phyloP scores from a whole-genome alignment of 2,113 vertebrate species.

The Hoplias malabaricus region DNA sequence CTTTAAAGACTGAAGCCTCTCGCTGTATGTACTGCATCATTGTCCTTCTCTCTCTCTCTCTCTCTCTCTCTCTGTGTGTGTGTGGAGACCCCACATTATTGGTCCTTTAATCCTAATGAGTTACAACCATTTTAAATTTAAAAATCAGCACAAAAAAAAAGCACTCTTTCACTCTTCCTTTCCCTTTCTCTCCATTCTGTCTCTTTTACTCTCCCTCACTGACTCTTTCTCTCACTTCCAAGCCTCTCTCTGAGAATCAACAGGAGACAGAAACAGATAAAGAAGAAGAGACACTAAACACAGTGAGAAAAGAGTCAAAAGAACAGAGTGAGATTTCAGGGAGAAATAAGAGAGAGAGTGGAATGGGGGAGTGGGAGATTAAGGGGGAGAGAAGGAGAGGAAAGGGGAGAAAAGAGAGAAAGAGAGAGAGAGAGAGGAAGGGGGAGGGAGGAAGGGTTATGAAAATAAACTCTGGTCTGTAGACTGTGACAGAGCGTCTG shows the following conservation, averaged over 20 bases:
- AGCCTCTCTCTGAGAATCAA: too few relatives aligned
- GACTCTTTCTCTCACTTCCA: too few relatives aligned
- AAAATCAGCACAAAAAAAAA: slow-evolving; percentile 69
- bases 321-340: too few relatives aligned
- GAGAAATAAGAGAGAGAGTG: not conserved
- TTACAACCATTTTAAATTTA: slow-evolving; percentile 75
- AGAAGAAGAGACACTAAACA: too few relatives aligned
- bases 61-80: too few relatives aligned
- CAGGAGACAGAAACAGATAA: too few relatives aligned
- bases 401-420: not conserved
- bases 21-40: slow-evolving; percentile 57
- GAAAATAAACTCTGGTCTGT: too few relatives aligned
- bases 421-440: not conserved
- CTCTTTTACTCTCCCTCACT: slow-evolving; percentile 27
- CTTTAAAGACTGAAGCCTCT: slow-evolving; percentile 62
- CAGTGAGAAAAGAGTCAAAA: too few relatives aligned
- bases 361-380: not conserved
- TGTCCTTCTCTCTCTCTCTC: too few relatives aligned
- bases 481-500: too few relatives aligned
- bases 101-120: slow-evolving; percentile 66
- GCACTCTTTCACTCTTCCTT: slow-evolving; percentile 65
- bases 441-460: too few relatives aligned
- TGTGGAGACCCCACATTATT: slow-evolving; percentile 68
- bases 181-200: slow-evolving; percentile 56
- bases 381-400: not conserved